Evolutionary conservation across 1,140 invertebrate species (phyloP).

Genomic region (Meloidogyne floridensis): DNA sequence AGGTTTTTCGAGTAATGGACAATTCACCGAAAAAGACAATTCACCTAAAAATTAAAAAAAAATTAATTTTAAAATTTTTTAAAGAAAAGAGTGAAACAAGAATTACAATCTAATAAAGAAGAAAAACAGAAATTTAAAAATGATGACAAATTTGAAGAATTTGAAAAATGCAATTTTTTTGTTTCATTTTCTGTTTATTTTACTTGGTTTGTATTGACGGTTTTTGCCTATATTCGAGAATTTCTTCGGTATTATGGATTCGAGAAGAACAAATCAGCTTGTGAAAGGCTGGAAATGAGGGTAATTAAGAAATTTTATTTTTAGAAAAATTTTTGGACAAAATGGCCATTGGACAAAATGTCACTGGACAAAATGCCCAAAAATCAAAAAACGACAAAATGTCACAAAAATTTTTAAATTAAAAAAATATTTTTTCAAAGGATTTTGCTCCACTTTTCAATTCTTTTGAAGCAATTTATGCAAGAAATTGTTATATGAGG

Average conservation of each 20-base stretch:
- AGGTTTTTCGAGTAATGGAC: not conserved
- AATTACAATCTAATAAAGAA: not conserved
- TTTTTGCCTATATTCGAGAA: conserved; percentile 60
- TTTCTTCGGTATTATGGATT: conserved; percentile 57
- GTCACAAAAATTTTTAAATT: not conserved
- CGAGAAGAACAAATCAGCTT: conserved; percentile 59
- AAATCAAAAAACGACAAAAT: not conserved
- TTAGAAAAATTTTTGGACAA: conserved; percentile 12
- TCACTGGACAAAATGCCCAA: not conserved
- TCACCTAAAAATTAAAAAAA: not conserved
- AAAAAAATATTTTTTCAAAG: conserved; percentile 48
- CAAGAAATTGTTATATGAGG: conserved; percentile 69
- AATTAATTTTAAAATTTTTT: not conserved
- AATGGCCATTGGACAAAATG: conserved; percentile 8
- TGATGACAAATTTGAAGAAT: conserved; percentile 28
- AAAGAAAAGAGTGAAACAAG: not conserved
- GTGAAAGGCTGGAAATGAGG: conserved; percentile 49
- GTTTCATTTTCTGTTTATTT: conserved; percentile 59
- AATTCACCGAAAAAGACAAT: not conserved
- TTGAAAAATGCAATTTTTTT: conserved; percentile 33
- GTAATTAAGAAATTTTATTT: conserved; percentile 30
- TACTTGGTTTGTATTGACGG: conserved; percentile 56
- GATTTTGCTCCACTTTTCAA: conserved; percentile 70
- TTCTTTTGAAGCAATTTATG: conserved; percentile 70
- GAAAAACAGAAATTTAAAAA: not conserved